phyloP scores from a whole-genome alignment of 2,797 vertebrate genomes.

The Dendrocincla fuliginosa region DNA sequence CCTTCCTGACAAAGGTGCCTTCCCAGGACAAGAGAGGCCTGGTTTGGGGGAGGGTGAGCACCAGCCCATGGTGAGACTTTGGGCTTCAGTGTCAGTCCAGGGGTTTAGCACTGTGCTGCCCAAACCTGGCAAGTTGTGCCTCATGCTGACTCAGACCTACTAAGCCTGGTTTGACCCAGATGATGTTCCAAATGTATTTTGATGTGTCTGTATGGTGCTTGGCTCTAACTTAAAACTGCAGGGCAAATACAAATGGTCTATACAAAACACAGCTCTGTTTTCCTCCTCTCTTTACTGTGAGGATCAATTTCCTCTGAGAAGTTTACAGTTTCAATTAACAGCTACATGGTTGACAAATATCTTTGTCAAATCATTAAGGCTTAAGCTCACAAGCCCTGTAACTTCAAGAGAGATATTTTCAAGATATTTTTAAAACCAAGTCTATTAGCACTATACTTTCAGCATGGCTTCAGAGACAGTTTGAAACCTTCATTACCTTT shows the following conservation, averaged over 20 bases:
- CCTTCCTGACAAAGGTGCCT: background rate
- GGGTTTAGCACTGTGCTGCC: background rate
- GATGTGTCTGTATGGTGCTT: background rate
- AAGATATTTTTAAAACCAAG: background rate
- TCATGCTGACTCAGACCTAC: conserved; percentile 30
- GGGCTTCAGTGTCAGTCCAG: background rate
- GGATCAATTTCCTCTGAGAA: background rate
- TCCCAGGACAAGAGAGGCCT: background rate
- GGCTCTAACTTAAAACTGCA: background rate
- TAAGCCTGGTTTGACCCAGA: conserved; percentile 35
- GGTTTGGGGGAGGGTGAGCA: background rate
- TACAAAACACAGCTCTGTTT: background rate
- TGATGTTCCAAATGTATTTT: conserved; percentile 11
- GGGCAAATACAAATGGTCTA: conserved; percentile 23
- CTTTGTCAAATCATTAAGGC: background rate
- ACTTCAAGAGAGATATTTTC: background rate
- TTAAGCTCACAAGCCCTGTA: background rate
- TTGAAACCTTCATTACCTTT: conserved; percentile 1
- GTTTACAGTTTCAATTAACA: conserved; percentile 1
- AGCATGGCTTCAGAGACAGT: background rate
- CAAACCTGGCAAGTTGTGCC: background rate
- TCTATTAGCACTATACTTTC: background rate
- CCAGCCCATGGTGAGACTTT: background rate
- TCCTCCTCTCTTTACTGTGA: accelerated
- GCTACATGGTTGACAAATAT: background rate